Percentiles rank a stretch among this genome's conserved stretches.
Conservation (phyloP, 2,797 vertebrate species). For the Pipistrellus kuhlii region DNA sequence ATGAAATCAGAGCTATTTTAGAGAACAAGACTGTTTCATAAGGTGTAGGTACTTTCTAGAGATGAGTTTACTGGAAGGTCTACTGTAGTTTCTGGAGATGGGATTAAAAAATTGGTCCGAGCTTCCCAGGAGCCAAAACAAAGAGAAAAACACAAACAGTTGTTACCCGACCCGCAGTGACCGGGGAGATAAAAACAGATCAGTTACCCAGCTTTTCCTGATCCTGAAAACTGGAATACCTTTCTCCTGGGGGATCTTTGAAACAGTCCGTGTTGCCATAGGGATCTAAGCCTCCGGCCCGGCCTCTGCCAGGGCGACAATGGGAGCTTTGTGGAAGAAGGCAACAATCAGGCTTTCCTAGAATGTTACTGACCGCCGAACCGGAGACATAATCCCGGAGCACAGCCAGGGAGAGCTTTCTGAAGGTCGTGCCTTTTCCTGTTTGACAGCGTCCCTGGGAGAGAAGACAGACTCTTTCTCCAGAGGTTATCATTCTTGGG, state of each 20-base stretch:
- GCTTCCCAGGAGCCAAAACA: slow-evolving; percentile 66
- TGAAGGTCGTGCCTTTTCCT: not conserved
- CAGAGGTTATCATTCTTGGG: not conserved
- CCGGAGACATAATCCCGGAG: not conserved
- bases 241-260: slow-evolving; percentile 58
- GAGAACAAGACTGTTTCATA: not conserved
- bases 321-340: slow-evolving; percentile 34
- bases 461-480: not conserved
- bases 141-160: slow-evolving; percentile 49
- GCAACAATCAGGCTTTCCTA: slow-evolving; percentile 15
- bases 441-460: not conserved
- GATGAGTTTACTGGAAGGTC: not conserved
- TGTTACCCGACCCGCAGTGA: not conserved
- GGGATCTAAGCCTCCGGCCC: not conserved
- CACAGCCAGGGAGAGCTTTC: not conserved
- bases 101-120: slow-evolving; percentile 23
- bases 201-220: slow-evolving; percentile 58
- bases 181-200: slow-evolving; percentile 65
- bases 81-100: not conserved
- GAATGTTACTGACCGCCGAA: not conserved
- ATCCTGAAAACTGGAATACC: slow-evolving; percentile 55
- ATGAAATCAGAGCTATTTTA: slow-evolving; percentile 13
- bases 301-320: slow-evolving; percentile 7
- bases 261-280: slow-evolving; percentile 32
- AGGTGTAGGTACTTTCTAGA: not conserved